Percentiles rank a stretch among this genome's conserved stretches.
Conservation (phyloP, 2,113 vertebrate genomes). For the Spea multiplicata region DNA sequence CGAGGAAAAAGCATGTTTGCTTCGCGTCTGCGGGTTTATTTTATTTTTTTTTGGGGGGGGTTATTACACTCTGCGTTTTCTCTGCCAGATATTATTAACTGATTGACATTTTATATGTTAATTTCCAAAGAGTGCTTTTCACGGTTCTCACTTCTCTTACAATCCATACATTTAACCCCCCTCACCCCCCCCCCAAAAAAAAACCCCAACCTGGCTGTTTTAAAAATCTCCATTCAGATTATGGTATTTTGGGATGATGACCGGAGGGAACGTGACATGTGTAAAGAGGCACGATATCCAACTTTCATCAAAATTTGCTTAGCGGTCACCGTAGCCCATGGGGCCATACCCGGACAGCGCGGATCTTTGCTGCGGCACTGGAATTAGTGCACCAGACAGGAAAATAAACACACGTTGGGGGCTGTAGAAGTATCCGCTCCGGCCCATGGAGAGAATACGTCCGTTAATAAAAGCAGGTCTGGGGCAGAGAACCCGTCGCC, state of each 20-base stretch:
- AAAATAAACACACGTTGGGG: constrained; percentile 21
- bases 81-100: constrained; percentile 21
- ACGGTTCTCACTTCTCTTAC: constrained; percentile 1
- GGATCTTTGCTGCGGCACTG: not conserved
- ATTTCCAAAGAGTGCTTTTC: constrained; percentile 56
- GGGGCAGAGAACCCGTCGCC: too few species aligned
- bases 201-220: not conserved
- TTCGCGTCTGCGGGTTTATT: constrained; percentile 54
- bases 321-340: too few species aligned
- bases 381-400: constrained; percentile 39
- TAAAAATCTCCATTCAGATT: not conserved
- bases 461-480: too few species aligned
- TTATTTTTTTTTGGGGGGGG: constrained; percentile 18
- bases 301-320: too few species aligned
- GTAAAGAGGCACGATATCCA: too few species aligned
- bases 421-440: too few species aligned
- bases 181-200: too few species aligned
- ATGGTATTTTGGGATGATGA: not conserved
- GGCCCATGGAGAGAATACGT: too few species aligned
- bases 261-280: too few species aligned
- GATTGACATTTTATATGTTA: constrained; percentile 39
- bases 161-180: too few species aligned
- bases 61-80: not conserved
- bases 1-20: constrained; percentile 56
- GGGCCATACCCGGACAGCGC: not conserved